These are phyloP conservation scores for Gymnocephalus cernua DNA, from an alignment of 2,113 vertebrate genomes.

Conservation along the genomic window DNA sequence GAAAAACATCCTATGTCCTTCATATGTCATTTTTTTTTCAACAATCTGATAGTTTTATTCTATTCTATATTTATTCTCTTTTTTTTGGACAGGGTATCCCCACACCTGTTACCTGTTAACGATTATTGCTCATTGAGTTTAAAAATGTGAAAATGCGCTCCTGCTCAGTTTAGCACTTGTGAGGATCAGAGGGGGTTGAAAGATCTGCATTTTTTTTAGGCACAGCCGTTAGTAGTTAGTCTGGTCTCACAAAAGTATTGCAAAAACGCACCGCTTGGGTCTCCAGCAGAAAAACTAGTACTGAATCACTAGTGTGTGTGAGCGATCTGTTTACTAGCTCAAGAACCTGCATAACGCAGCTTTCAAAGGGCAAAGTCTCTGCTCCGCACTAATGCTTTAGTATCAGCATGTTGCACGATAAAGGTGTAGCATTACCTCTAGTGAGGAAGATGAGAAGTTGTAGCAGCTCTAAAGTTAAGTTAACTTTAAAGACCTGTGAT, in stretches of 20 bases:
- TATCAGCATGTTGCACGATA: background rate
- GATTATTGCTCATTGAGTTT: background rate
- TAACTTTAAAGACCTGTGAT: background rate
- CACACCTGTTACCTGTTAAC: no score
- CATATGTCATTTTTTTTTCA: background rate
- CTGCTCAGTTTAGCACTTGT: background rate
- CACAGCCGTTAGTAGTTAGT: background rate
- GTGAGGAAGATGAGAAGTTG: background rate
- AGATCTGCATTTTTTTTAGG: background rate
- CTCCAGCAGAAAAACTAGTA: background rate
- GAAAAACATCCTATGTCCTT: background rate
- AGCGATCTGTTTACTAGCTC: background rate
- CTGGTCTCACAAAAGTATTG: no score
- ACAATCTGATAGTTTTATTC: background rate
- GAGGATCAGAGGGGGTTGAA: background rate
- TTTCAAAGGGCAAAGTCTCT: background rate
- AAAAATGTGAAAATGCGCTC: background rate
- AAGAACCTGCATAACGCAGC: background rate
- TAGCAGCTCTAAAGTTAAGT: background rate
- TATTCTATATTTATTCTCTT: no score
- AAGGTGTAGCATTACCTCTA: background rate
- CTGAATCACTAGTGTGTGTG: background rate
- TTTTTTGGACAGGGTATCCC: no score
- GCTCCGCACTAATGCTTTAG: background rate
- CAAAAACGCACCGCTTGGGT: background rate